phyloP scores from a whole-genome alignment of 2,888 invertebrate genomes.

The Arenicola marina region DNA sequence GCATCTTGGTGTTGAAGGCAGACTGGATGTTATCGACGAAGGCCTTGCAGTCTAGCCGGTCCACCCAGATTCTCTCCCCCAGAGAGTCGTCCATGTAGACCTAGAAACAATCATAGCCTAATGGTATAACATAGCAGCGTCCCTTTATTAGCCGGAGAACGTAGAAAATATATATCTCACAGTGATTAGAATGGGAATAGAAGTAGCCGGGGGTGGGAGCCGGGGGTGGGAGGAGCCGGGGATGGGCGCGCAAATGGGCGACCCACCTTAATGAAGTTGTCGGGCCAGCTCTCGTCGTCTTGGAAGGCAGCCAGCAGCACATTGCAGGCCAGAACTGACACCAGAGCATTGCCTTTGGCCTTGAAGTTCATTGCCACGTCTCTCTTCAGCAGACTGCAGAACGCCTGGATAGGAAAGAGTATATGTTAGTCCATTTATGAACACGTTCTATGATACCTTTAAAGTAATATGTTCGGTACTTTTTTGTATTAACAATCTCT shows the following conservation, averaged over 20 bases:
- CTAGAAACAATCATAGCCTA: conserved; percentile 61
- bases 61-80: conserved; percentile 92
- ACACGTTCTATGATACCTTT: no score
- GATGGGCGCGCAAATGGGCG: no score
- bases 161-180: no score
- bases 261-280: conserved; percentile 86
- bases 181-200: not conserved
- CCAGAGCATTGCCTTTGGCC: conserved; percentile 78
- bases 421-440: not conserved
- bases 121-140: not conserved
- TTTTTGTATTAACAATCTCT: no score
- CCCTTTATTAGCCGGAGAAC: no score
- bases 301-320: conserved; percentile 76
- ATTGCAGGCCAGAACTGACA: conserved; percentile 83
- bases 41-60: conserved; percentile 85
- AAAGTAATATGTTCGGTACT: no score
- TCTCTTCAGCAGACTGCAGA: conserved; percentile 80
- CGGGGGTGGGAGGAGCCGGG: no score
- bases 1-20: conserved; percentile 78
- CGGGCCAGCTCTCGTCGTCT: conserved; percentile 88
- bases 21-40: conserved; percentile 89
- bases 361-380: conserved; percentile 71
- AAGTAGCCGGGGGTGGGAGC: no score
- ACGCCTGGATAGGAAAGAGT: conserved; percentile 65
- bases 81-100: conserved; percentile 93